Percentiles rank a stretch among this genome's conserved stretches.
Evolutionary conservation across 2,888 invertebrate species (phyloP).

Genomic region (Dyspetes luteomarginatus): DNA sequence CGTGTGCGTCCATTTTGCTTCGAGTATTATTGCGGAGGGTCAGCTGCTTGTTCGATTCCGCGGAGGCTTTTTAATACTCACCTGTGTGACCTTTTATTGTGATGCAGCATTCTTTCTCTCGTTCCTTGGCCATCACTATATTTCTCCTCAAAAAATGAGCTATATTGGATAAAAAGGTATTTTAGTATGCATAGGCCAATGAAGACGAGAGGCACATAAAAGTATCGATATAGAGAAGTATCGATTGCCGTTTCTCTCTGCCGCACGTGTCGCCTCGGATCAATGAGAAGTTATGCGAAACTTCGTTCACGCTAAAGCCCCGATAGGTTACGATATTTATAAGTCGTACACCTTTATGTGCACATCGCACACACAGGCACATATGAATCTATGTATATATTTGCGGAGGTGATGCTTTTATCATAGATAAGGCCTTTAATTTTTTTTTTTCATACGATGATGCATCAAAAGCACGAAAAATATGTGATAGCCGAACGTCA

Average conservation of each 20-base stretch:
- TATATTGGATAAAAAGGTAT: slow-evolving; percentile 57
- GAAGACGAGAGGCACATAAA: slow-evolving; percentile 40
- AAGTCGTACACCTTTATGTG: slow-evolving; percentile 10
- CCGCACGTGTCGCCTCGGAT: slow-evolving; percentile 25
- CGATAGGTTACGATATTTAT: slow-evolving; percentile 23
- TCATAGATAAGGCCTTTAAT: slow-evolving; percentile 17
- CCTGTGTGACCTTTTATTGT: slow-evolving; percentile 18
- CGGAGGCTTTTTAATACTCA: background rate
- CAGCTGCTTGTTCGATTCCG: background rate
- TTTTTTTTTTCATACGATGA: slow-evolving; percentile 22
- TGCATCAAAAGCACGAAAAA: background rate
- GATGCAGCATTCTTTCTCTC: slow-evolving; percentile 2
- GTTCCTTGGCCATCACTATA: slow-evolving; percentile 1
- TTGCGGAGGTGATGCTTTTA: background rate
- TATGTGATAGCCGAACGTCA: background rate
- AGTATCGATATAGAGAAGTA: slow-evolving; percentile 35
- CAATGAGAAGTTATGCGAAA: slow-evolving; percentile 61
- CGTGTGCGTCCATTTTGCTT: slow-evolving; percentile 6
- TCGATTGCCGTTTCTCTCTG: slow-evolving; percentile 38
- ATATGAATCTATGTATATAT: background rate
- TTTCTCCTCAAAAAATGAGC: slow-evolving; percentile 27
- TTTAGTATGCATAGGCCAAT: slow-evolving; percentile 58
- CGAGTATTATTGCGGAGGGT: background rate
- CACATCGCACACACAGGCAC: background rate
- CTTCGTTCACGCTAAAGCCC: slow-evolving; percentile 29